phyloP scores from a whole-genome alignment of 2,888 invertebrate species.

The Nomada goodeniana region DNA sequence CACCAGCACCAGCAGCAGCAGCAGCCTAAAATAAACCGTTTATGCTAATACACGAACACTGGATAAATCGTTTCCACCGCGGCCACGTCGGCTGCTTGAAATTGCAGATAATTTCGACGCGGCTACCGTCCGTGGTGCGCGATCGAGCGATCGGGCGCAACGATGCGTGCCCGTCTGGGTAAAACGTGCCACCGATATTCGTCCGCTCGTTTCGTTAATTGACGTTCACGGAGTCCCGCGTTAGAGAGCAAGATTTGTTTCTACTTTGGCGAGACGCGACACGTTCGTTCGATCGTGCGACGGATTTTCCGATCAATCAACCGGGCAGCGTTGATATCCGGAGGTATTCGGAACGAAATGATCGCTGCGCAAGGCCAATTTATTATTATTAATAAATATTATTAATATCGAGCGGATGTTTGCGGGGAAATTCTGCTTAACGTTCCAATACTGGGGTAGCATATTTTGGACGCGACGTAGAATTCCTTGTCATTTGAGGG shows the following conservation, averaged over 20 bases:
- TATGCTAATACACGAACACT: constrained; percentile 60
- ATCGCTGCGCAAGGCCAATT: no score
- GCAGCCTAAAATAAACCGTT: constrained; percentile 63
- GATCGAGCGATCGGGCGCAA: constrained; percentile 52
- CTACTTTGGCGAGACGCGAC: neutral
- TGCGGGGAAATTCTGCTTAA: no score
- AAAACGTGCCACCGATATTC: constrained; percentile 25
- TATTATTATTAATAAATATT: no score
- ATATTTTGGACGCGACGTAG: no score
- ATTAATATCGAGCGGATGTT: no score
- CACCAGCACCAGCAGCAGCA: constrained; percentile 16
- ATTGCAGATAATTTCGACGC: constrained; percentile 56
- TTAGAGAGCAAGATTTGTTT: constrained; percentile 21
- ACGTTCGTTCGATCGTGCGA: neutral
- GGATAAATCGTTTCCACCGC: constrained; percentile 59
- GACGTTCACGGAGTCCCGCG: constrained; percentile 17
- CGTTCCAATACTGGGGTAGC: no score
- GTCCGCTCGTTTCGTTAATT: constrained; percentile 22
- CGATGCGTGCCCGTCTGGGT: constrained; percentile 35
- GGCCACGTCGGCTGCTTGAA: constrained; percentile 31
- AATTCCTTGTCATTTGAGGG: no score
- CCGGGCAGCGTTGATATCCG: no score
- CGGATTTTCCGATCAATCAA: no score
- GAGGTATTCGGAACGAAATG: no score
- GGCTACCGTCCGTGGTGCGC: constrained; percentile 18